A percentile compares a stretch with the other conserved stretches of the same genome.
These are phyloP conservation scores for Phortica variegata DNA, from an alignment of 1,140 invertebrate species.

Conservation along the genomic window DNA sequence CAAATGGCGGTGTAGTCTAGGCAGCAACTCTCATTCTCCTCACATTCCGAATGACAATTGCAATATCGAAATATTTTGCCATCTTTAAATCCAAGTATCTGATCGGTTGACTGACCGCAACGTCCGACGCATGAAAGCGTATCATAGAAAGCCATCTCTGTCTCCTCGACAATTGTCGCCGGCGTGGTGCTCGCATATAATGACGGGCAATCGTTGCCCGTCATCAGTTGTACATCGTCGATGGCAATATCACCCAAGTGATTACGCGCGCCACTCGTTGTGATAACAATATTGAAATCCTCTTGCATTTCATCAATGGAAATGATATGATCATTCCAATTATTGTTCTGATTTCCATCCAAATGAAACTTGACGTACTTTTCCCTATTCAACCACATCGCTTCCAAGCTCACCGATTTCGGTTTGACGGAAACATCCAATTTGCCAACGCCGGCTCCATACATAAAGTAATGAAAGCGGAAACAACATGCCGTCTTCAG, in stretches of 20 bases:
- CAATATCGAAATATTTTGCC: slow-evolving; percentile 18
- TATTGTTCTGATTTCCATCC: slow-evolving; percentile 27
- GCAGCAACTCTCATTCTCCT: slow-evolving; percentile 25
- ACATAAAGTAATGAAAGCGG: slow-evolving; percentile 49
- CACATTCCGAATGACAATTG: slow-evolving; percentile 29
- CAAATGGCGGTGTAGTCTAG: slow-evolving; percentile 26
- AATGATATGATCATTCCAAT: slow-evolving; percentile 43
- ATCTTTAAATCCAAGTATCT: no score
- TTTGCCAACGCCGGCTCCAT: slow-evolving; percentile 36
- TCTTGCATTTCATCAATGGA: slow-evolving; percentile 38
- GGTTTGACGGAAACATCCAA: slow-evolving; percentile 41
- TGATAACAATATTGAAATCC: slow-evolving; percentile 44
- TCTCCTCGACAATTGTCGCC: slow-evolving; percentile 1
- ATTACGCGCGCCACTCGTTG: slow-evolving; percentile 20
- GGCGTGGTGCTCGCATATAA: slow-evolving; percentile 14
- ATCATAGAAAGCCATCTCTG: slow-evolving; percentile 13
- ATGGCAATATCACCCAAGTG: slow-evolving; percentile 49
- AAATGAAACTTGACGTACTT: slow-evolving; percentile 17
- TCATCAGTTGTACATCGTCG: slow-evolving; percentile 46
- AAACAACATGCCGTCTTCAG: slow-evolving; percentile 48
- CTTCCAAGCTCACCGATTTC: slow-evolving; percentile 10
- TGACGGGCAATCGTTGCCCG: slow-evolving; percentile 30
- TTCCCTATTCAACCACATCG: slow-evolving; percentile 20
- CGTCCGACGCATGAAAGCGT: slow-evolving; percentile 32
- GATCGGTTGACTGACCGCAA: slow-evolving; percentile 12